Evolutionary conservation across 1,140 invertebrate species (phyloP).

Genomic region (Drosophila willistoni): DNA sequence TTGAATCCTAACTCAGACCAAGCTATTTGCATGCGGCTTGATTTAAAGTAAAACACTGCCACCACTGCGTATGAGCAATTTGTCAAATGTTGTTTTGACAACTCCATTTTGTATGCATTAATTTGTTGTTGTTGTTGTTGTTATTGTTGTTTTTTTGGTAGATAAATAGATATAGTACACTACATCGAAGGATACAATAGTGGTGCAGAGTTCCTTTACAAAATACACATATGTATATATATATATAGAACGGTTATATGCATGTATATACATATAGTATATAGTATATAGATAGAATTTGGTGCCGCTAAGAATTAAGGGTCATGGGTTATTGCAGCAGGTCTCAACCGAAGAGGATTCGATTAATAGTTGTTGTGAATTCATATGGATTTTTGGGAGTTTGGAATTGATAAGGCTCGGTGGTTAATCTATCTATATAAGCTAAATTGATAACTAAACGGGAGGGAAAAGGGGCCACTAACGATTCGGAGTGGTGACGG

Average conservation of each 20-base stretch:
- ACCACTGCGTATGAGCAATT: constrained; percentile 82
- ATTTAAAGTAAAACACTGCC: constrained; percentile 83
- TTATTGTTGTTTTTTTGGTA: constrained; percentile 36
- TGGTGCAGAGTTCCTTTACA: constrained; percentile 7
- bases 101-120: constrained; percentile 54
- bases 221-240: not conserved
- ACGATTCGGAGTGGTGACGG: not conserved
- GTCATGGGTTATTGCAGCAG: constrained; percentile 3
- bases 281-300: not conserved
- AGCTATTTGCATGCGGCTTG: constrained; percentile 61
- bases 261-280: not conserved
- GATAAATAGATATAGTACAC: constrained; percentile 40
- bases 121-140: not conserved
- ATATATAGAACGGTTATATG: constrained; percentile 6
- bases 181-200: constrained; percentile 6
- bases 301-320: constrained; percentile 2
- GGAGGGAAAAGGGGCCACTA: not conserved
- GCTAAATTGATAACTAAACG: not conserved
- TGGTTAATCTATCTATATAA: not conserved
- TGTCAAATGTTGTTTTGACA: constrained; percentile 49
- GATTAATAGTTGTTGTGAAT: constrained; percentile 4
- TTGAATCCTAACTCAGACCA: constrained; percentile 47
- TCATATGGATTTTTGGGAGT: not conserved
- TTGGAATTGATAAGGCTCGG: not conserved
- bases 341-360: not conserved